phyloP scores from a whole-genome alignment of 2,113 vertebrate species.

The Crotalus viridis region DNA sequence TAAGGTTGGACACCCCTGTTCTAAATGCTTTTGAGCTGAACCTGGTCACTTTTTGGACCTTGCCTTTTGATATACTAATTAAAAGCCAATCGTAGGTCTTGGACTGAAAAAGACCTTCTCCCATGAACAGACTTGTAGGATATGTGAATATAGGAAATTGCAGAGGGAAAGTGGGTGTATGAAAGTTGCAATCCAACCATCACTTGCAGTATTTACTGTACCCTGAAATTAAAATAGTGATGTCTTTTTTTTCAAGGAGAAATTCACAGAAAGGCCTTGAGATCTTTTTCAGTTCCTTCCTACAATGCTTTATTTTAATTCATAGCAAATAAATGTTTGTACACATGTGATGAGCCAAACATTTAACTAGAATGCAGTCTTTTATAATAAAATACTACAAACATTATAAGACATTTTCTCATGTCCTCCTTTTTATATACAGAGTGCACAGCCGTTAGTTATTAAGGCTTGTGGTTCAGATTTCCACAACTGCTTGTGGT shows the following conservation, averaged over 20 bases:
- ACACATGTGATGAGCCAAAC: neutral
- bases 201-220: neutral
- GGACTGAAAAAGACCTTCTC: neutral
- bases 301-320: slow-evolving; percentile 24
- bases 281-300: neutral
- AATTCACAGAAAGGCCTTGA: neutral
- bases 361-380: neutral
- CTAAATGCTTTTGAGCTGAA: neutral
- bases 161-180: neutral
- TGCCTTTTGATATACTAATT: neutral
- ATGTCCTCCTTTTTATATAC: slow-evolving; percentile 48
- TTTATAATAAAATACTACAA: neutral
- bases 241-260: neutral
- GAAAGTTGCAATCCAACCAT: neutral
- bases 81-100: neutral
- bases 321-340: neutral
- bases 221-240: neutral
- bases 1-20: neutral
- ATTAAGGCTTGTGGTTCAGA: slow-evolving; percentile 46
- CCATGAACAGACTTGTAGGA: neutral
- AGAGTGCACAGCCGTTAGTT: slow-evolving; percentile 43
- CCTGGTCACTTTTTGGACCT: neutral
- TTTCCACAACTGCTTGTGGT: slow-evolving; percentile 61
- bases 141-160: neutral
- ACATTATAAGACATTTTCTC: neutral